Conservation (phyloP, 1,140 invertebrate species). For the Lepidurus apus region DNA sequence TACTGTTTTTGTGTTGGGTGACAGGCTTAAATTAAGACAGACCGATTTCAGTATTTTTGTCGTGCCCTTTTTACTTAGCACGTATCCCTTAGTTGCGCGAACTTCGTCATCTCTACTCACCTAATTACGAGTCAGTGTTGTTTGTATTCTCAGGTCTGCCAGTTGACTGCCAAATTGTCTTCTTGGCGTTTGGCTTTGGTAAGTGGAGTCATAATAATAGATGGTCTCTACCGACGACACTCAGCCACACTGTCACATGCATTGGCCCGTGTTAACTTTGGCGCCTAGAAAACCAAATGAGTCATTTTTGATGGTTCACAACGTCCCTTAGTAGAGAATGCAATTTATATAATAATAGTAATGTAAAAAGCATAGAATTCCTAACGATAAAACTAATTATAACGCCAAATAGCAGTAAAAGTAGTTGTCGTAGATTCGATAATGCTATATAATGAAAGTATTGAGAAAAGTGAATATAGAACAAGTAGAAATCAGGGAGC, state of each 20-base stretch:
- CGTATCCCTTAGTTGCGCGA: not conserved
- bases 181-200: not conserved
- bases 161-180: not conserved
- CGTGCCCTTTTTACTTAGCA: not conserved
- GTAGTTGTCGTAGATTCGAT: no score
- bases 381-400: no score
- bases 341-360: not conserved
- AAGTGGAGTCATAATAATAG: slow-evolving; percentile 9
- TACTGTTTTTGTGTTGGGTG: no score
- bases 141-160: not conserved
- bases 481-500: no score
- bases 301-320: not conserved
- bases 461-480: no score
- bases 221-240: not conserved
- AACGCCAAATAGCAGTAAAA: no score
- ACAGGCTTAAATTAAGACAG: no score
- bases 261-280: not conserved
- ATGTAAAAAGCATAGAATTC: not conserved
- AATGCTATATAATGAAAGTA: no score
- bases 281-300: not conserved
- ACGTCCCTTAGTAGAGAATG: not conserved
- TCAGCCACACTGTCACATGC: not conserved
- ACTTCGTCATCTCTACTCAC: not conserved
- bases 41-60: not conserved
- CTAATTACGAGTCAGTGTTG: not conserved